Conservation (phyloP, 1,140 invertebrate species). For the Platyscapa corneri region DNA sequence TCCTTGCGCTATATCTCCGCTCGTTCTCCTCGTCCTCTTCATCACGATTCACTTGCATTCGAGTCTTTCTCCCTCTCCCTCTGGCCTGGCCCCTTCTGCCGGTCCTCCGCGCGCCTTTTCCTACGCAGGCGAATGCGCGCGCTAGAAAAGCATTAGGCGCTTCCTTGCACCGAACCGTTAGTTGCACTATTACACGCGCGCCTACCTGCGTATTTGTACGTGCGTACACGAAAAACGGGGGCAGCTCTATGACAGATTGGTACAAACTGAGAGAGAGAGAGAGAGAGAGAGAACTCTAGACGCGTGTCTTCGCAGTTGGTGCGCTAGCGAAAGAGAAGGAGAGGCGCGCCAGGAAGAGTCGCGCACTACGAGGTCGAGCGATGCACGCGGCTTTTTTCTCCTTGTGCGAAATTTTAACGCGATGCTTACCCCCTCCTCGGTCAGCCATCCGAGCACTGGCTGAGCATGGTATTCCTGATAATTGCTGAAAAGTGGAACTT, state of each 20-base stretch:
- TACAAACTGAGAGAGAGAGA: neutral
- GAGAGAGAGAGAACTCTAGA: slow-evolving; percentile 52
- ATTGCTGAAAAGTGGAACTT: slow-evolving; percentile 46
- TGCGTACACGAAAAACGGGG: slow-evolving; percentile 47
- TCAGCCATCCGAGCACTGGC: neutral
- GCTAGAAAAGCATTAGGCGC: slow-evolving; percentile 50
- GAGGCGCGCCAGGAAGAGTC: neutral
- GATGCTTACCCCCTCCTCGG: neutral
- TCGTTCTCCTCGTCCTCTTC: neutral
- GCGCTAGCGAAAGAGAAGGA: neutral
- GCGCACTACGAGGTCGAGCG: neutral
- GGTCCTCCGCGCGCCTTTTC: neutral
- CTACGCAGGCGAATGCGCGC: slow-evolving; percentile 21
- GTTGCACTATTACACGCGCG: neutral
- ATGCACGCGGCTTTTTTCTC: neutral
- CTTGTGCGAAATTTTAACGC: slow-evolving; percentile 11
- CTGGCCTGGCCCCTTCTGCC: neutral
- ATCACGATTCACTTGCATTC: slow-evolving; percentile 50
- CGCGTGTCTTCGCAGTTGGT: neutral
- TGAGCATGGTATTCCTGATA: slow-evolving; percentile 6
- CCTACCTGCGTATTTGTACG: neutral
- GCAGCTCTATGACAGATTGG: slow-evolving; percentile 51
- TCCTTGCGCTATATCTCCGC: slow-evolving; percentile 17
- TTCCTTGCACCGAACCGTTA: slow-evolving; percentile 34
- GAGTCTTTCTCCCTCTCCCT: neutral